A percentile compares a stretch with the other conserved stretches of the same genome.
phyloP scores from a whole-genome alignment of 2,797 vertebrate species.

The Vespertilio murinus region DNA sequence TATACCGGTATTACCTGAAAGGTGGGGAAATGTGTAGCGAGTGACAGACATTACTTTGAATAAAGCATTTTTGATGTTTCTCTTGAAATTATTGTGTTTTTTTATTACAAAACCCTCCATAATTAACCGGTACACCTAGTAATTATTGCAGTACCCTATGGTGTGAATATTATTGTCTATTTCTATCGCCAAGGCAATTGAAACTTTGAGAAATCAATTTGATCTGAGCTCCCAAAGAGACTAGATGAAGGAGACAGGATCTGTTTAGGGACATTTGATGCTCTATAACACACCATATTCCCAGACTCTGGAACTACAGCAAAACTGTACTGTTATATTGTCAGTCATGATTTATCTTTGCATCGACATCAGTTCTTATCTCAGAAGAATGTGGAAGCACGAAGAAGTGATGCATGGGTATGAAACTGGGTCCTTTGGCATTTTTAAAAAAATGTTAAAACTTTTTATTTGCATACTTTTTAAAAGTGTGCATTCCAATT shows the following conservation, averaged over 20 bases:
- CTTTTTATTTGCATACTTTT: conserved; percentile 92
- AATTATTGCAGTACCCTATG: background rate
- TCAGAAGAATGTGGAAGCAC: background rate
- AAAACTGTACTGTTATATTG: background rate
- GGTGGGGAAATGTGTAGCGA: too few relatives aligned
- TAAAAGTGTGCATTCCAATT: conserved; percentile 90
- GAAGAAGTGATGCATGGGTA: background rate
- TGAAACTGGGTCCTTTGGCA: background rate
- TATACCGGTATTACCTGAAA: too few relatives aligned
- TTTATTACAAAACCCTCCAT: too few relatives aligned
- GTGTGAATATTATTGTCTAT: background rate
- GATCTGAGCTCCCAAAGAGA: background rate
- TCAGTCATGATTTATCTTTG: background rate
- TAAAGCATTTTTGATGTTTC: too few relatives aligned
- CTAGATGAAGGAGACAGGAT: background rate
- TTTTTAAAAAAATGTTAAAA: conserved; percentile 78
- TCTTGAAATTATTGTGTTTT: too few relatives aligned
- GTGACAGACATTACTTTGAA: too few relatives aligned
- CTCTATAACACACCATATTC: background rate
- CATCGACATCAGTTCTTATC: background rate
- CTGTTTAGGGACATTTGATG: background rate
- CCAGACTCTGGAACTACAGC: background rate
- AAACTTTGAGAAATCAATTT: background rate
- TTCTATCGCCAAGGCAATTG: background rate
- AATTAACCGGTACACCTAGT: too few relatives aligned